Conservation (phyloP, 2,113 vertebrate genomes). For the Thamnophis sirtalis region DNA sequence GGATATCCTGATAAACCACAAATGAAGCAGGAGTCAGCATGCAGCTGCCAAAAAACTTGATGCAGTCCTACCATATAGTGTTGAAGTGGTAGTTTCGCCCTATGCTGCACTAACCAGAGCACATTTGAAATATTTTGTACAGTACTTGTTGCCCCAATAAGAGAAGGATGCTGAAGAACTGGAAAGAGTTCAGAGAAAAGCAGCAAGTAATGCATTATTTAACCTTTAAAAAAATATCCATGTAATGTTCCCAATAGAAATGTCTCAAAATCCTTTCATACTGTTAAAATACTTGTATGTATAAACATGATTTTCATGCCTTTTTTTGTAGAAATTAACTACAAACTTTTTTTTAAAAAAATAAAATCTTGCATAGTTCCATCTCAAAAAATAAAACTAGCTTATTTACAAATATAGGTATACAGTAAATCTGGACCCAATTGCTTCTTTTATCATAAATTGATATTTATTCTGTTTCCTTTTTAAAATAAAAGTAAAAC, state of each 20-base stretch:
- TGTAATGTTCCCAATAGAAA: not conserved
- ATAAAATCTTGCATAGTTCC: constrained; percentile 8
- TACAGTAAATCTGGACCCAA: constrained; percentile 4
- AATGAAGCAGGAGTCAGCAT: not conserved
- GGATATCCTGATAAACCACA: not conserved
- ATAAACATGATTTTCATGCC: not conserved
- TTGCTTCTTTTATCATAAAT: not conserved
- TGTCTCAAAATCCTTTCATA: not conserved
- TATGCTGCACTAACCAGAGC: not conserved
- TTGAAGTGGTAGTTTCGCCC: not conserved
- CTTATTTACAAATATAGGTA: not conserved
- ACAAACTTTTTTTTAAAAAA: not conserved
- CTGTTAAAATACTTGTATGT: not conserved
- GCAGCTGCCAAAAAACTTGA: not conserved
- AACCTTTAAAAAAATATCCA: not conserved
- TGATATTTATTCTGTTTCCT: rapidly evolving
- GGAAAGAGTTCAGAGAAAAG: not conserved
- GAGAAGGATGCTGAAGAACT: not conserved
- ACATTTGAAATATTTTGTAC: not conserved
- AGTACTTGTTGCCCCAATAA: not conserved
- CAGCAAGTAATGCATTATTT: not conserved
- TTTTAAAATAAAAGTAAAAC: not conserved
- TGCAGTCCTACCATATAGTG: not conserved
- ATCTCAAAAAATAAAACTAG: constrained; percentile 18
- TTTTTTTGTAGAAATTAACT: not conserved